A percentile compares a stretch with the other conserved stretches of the same genome.
Evolutionary conservation across 2,797 vertebrate genomes (phyloP).

Genomic region (Chaetodon trifasciatus): DNA sequence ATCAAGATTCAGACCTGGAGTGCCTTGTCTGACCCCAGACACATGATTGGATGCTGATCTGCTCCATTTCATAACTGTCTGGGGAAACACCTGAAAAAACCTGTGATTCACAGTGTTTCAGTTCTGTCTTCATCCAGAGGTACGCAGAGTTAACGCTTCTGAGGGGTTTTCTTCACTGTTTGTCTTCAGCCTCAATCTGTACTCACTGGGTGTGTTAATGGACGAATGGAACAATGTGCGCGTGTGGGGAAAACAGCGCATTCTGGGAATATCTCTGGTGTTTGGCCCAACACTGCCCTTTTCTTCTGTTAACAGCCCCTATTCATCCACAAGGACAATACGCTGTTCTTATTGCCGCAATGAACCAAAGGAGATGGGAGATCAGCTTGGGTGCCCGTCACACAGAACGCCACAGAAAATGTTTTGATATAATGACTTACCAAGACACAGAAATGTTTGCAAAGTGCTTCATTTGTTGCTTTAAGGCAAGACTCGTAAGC

Average conservation of each 20-base stretch:
- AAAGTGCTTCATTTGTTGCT: constrained; percentile 47
- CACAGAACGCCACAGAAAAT: constrained; percentile 54
- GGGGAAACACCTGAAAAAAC: constrained; percentile 38
- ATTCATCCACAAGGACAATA: constrained; percentile 87
- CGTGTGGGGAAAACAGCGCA: constrained; percentile 81
- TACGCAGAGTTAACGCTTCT: neutral
- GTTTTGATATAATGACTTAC: constrained; percentile 62
- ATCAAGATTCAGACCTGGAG: constrained; percentile 12
- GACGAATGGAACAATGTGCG: constrained; percentile 76
- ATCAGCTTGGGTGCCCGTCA: constrained; percentile 44
- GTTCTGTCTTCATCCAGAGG: neutral
- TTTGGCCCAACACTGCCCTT: constrained; percentile 85
- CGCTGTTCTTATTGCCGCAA: constrained; percentile 74
- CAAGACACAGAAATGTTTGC: constrained; percentile 55
- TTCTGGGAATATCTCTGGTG: constrained; percentile 87
- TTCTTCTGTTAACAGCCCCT: constrained; percentile 85
- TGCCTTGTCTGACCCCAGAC: constrained; percentile 6
- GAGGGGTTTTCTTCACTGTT: constrained; percentile 3
- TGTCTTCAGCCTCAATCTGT: constrained; percentile 26
- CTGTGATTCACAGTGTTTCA: neutral
- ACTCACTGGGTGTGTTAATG: constrained; percentile 49
- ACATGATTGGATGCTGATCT: constrained; percentile 49
- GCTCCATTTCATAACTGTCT: constrained; percentile 47
- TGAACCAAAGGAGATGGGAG: constrained; percentile 67
- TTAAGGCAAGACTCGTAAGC: neutral